A percentile compares a stretch with the other conserved stretches of the same genome.
Evolutionary conservation across 2,797 vertebrate species (phyloP).

Genomic region (Muscicapa comitata): DNA sequence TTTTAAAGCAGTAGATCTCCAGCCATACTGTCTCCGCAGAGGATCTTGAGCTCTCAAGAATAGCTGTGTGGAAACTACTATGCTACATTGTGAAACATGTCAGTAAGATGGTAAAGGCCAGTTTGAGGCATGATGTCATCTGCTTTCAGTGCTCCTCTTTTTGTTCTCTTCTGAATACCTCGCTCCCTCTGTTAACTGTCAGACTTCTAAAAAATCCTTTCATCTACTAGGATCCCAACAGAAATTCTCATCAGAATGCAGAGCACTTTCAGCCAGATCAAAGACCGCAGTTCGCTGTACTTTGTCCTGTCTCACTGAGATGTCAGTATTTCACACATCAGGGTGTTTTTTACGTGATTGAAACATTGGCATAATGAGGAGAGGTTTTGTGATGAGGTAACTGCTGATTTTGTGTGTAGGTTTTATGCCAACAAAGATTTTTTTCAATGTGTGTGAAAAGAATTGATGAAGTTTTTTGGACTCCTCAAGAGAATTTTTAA

Average conservation of each 20-base stretch:
- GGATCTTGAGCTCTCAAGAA: neutral
- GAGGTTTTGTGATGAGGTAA: slow-evolving; percentile 26
- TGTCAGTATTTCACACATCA: slow-evolving; percentile 27
- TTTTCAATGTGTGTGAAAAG: neutral
- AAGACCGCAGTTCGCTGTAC: slow-evolving; percentile 8
- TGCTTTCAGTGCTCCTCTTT: slow-evolving; percentile 44
- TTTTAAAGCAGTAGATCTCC: neutral
- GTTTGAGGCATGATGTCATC: slow-evolving; percentile 38
- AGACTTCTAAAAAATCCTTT: slow-evolving; percentile 25
- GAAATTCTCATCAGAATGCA: slow-evolving; percentile 52
- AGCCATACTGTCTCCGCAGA: neutral
- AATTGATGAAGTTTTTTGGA: neutral
- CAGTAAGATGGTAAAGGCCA: slow-evolving; percentile 20
- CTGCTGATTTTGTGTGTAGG: neutral
- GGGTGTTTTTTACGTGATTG: slow-evolving; percentile 8
- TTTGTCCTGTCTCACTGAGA: slow-evolving; percentile 28
- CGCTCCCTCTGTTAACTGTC: neutral
- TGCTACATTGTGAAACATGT: neutral
- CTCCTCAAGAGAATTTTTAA: neutral
- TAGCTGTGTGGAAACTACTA: neutral
- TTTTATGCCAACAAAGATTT: slow-evolving; percentile 18
- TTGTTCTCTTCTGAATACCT: slow-evolving; percentile 44
- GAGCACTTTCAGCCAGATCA: slow-evolving; percentile 41
- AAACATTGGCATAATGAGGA: slow-evolving; percentile 26
- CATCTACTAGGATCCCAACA: slow-evolving; percentile 36